Percentiles rank a stretch among this genome's conserved stretches.
These are phyloP conservation scores for Euleptes europaea DNA, from an alignment of 2,113 vertebrate genomes.

Conservation along the genomic window DNA sequence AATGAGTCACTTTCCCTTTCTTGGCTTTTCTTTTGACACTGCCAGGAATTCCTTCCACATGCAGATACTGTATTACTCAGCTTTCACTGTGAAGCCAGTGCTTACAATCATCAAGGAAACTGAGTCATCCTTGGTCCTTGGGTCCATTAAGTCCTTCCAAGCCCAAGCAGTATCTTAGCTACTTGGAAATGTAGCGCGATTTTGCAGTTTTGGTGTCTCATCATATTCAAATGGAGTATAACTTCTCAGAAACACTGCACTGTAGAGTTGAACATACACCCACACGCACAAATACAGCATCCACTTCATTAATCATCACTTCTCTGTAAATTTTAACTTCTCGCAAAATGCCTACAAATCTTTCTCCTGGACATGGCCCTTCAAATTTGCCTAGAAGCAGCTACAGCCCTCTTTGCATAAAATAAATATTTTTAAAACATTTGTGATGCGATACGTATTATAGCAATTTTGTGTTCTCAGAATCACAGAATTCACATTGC, in stretches of 20 bases:
- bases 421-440: not conserved
- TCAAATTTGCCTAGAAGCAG: constrained; percentile 38
- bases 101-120: constrained; percentile 53
- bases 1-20: constrained; percentile 32
- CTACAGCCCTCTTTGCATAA: constrained; percentile 19
- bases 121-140: constrained; percentile 56
- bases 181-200: constrained; percentile 49
- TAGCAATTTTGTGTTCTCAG: not conserved
- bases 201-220: not conserved
- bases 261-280: not conserved
- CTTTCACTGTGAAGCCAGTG: constrained; percentile 51
- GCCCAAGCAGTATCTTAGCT: constrained; percentile 43
- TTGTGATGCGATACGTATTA: not conserved
- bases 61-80: constrained; percentile 13
- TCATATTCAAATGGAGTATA: not conserved
- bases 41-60: constrained; percentile 65
- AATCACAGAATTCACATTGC: not conserved
- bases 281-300: no score
- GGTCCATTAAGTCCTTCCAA: constrained; percentile 60
- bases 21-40: constrained; percentile 53
- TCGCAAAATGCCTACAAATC: not conserved
- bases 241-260: not conserved
- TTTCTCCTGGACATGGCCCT: not conserved
- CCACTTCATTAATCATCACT: not conserved
- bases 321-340: not conserved